These are phyloP conservation scores for Hyles lineata DNA, from an alignment of 2,888 invertebrate genomes.

Conservation along the genomic window DNA sequence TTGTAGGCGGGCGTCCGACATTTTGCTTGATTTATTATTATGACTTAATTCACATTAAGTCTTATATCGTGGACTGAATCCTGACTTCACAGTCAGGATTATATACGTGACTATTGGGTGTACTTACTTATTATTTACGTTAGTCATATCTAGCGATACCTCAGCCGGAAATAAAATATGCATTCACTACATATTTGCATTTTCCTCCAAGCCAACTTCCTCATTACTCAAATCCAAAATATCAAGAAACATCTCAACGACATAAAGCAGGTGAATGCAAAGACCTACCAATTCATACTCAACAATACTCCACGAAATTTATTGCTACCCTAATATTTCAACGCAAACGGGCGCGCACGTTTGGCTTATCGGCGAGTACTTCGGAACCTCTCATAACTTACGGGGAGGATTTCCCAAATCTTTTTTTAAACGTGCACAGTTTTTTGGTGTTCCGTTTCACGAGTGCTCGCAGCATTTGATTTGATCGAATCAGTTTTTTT, in stretches of 20 bases:
- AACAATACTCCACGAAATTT: conserved; percentile 44
- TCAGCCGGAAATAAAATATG: too few relatives aligned
- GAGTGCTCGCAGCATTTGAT: conserved; percentile 7
- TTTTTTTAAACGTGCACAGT: conserved; percentile 37
- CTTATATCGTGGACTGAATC: too few relatives aligned
- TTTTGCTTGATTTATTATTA: too few relatives aligned
- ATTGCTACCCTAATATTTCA: conserved; percentile 44
- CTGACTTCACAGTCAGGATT: too few relatives aligned
- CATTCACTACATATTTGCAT: too few relatives aligned
- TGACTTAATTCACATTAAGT: too few relatives aligned
- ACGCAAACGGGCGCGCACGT: conserved; percentile 36
- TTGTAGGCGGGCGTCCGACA: too few relatives aligned
- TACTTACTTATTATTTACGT: too few relatives aligned
- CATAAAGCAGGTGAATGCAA: conserved; percentile 23
- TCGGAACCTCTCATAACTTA: conserved; percentile 30
- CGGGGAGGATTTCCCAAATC: conserved; percentile 27
- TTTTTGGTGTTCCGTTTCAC: conserved; percentile 41
- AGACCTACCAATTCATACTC: conserved; percentile 39
- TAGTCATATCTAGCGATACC: too few relatives aligned
- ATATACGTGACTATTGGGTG: too few relatives aligned
- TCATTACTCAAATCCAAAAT: conserved; percentile 4
- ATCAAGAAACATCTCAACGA: background rate
- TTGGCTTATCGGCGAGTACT: conserved; percentile 33
- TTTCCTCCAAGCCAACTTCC: background rate
- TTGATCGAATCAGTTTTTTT: background rate